These are phyloP conservation scores for Alcis repandata DNA, from an alignment of 2,888 invertebrate genomes.

Conservation along the genomic window DNA sequence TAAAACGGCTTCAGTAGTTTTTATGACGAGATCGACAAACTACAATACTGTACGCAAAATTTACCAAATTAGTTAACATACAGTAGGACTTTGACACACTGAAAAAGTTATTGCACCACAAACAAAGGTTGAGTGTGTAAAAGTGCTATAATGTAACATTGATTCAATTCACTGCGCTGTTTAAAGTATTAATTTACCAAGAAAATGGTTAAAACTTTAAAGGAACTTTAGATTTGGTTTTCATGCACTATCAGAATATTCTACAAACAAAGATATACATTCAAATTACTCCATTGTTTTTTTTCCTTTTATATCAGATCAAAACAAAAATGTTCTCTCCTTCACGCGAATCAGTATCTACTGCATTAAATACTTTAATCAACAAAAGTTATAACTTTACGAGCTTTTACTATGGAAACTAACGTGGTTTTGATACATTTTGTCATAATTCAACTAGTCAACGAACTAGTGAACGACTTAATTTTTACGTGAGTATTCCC, in stretches of 20 bases:
- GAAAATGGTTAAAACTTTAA: background rate
- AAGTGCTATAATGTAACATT: background rate
- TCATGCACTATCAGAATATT: background rate
- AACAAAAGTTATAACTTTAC: constrained; percentile 23
- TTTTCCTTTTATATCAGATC: background rate
- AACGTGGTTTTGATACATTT: no score
- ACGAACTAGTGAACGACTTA: no score
- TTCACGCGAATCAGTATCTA: constrained; percentile 17
- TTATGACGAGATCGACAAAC: background rate
- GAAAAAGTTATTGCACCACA: background rate
- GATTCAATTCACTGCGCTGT: background rate
- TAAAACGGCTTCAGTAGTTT: constrained; percentile 2
- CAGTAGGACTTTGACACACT: background rate
- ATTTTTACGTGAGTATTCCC: no score
- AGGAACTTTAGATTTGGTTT: constrained; percentile 33
- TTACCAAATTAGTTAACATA: background rate
- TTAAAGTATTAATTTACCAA: constrained; percentile 2
- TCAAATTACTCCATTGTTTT: constrained; percentile 17
- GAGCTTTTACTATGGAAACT: no score
- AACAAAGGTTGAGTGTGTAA: background rate
- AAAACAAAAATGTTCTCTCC: constrained; percentile 4
- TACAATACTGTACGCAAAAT: constrained; percentile 1
- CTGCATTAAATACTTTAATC: constrained; percentile 15
- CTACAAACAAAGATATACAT: background rate
- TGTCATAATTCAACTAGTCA: no score